A percentile compares a stretch with the other conserved stretches of the same genome.
phyloP scores from a whole-genome alignment of 2,888 invertebrate genomes.

The Ernsta delagoae region DNA sequence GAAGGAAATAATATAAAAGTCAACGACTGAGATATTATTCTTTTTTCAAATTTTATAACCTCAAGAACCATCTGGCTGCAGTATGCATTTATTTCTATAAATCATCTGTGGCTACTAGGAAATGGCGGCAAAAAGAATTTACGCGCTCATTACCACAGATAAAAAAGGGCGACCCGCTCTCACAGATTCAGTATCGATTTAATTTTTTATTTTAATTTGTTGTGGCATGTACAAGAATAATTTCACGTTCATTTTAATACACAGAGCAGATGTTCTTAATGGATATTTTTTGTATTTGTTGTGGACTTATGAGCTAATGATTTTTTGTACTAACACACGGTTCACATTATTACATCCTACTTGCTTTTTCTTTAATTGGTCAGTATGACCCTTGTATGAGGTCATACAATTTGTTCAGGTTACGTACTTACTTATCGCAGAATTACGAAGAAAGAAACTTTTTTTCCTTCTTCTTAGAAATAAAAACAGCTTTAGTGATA shows the following conservation, averaged over 20 bases:
- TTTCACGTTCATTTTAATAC: constrained; percentile 27
- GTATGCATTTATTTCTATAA: constrained; percentile 55
- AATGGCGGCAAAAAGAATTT: constrained; percentile 58
- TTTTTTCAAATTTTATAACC: constrained; percentile 26
- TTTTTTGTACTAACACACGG: constrained; percentile 5
- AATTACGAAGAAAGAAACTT: too few relatives aligned
- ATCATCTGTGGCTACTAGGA: constrained; percentile 58
- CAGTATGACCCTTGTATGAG: too few relatives aligned
- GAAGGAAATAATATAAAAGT: constrained; percentile 1
- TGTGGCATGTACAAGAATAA: constrained; percentile 31
- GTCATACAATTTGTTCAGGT: too few relatives aligned
- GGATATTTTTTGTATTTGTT: constrained; percentile 25
- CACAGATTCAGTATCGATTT: constrained; percentile 46
- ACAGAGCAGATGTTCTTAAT: constrained; percentile 25
- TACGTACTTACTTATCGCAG: too few relatives aligned
- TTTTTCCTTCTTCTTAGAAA: too few relatives aligned
- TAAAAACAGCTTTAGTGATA: too few relatives aligned
- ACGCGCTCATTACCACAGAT: constrained; percentile 51
- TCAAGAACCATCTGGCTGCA: constrained; percentile 51
- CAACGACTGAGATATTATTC: constrained; percentile 24
- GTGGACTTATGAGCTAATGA: constrained; percentile 24
- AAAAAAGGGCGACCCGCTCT: constrained; percentile 45
- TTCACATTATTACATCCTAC: neutral
- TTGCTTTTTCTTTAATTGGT: too few relatives aligned
- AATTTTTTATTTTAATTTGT: constrained; percentile 30